phyloP scores from a whole-genome alignment of 2,888 invertebrate genomes.

The Lepidochrysops patricia region DNA sequence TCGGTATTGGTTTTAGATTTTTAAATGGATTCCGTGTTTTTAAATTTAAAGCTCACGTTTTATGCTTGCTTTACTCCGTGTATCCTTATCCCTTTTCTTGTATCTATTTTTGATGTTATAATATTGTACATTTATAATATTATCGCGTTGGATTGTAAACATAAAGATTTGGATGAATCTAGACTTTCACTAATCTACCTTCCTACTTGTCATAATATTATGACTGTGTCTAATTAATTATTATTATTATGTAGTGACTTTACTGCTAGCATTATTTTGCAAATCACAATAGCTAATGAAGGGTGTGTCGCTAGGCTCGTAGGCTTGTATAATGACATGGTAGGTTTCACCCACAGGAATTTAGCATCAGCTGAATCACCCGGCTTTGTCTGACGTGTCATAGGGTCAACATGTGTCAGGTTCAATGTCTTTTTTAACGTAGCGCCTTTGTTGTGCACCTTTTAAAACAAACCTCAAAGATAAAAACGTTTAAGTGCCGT shows the following conservation, averaged over 20 bases:
- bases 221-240: too few species aligned
- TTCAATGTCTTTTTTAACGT: constrained; percentile 56
- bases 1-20: background rate
- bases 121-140: too few species aligned
- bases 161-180: too few species aligned
- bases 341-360: constrained; percentile 7
- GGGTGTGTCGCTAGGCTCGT: background rate
- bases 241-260: too few species aligned
- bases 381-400: constrained; percentile 31
- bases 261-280: background rate
- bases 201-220: too few species aligned
- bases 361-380: constrained; percentile 37
- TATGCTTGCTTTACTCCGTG: background rate
- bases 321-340: background rate
- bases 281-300: background rate
- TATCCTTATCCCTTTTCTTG: background rate
- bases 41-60: background rate
- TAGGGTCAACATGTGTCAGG: constrained; percentile 51
- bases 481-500: constrained; percentile 42
- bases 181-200: too few species aligned
- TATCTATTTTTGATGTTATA: background rate
- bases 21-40: background rate
- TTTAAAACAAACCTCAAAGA: constrained; percentile 49
- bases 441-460: constrained; percentile 42
- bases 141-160: too few species aligned